Evolutionary conservation across 2,888 invertebrate genomes (phyloP), one percentile per base, ranked within the genome.

Genomic region (Diloba caeruleocephala): DNA sequence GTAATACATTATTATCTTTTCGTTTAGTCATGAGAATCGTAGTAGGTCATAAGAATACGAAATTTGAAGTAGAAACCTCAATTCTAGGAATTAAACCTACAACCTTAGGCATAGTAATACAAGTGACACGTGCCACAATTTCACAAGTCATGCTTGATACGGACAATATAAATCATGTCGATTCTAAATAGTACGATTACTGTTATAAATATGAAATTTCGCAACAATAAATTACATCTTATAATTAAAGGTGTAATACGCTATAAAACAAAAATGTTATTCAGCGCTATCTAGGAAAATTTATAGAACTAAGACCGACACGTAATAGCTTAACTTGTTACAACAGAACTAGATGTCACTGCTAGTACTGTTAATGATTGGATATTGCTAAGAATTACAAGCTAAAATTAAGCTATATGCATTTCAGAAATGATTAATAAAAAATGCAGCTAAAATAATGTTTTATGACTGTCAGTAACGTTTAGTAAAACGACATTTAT

Each of bases 41-140:
- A 60, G 48, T 71, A 63, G 70, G 70, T 63, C 71, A 60, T 21
- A 49, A 38, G 36, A 44, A 44, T 48, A 50, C 52, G 26, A 63
- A 31, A 15, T 41, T n/a, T 17, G n/a, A 45, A 61, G 45, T 48
- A 44, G 42, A 45, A 33, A 15, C 26, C 10, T 21, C 6, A 23
- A 19, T 44, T 51, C 55, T 39, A 43, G 46, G 55, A 64, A 55
- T 41, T 50, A 45, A 60, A 60, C 60, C 50, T 41, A 44, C 43
- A 32, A 45, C 53, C 13, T 19, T 3, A 0, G 10, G 10, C 28
- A 13, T 8, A 19, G 26, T 8, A 0, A 38, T 5, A 1, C 3
- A 15, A 26, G 6, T 25, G 25, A 32, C 46, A 41, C 43, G 37
- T 49, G 37, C 48, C 43, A 33, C 12, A 7, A 31, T 2, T 32